Conservation (phyloP, 2,888 invertebrate species). For the Lamellibrachia columna region DNA sequence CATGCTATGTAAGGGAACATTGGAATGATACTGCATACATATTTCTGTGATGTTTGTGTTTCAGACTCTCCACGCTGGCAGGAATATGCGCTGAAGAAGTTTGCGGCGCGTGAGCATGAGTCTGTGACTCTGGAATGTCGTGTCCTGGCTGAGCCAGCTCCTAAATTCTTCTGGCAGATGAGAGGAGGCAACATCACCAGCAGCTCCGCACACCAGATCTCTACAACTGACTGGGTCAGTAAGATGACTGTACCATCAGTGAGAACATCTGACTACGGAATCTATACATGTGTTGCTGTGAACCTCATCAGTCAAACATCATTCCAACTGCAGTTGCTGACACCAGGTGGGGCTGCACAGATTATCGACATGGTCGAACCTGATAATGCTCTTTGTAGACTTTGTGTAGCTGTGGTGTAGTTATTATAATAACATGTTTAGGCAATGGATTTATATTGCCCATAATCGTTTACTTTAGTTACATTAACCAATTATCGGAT, state of each 20-base stretch:
- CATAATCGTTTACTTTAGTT: too few relatives aligned
- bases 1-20: not conserved
- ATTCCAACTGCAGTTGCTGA: constrained; percentile 29
- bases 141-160: constrained; percentile 30
- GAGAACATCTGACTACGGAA: constrained; percentile 27
- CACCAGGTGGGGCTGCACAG: constrained; percentile 33
- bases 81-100: constrained; percentile 26
- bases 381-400: too few relatives aligned
- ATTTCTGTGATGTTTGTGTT: not conserved
- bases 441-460: too few relatives aligned
- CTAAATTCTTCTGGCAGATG: constrained; percentile 32
- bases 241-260: constrained; percentile 23
- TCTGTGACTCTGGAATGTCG: constrained; percentile 28
- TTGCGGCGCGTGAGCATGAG: constrained; percentile 28
- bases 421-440: too few relatives aligned
- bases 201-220: not conserved
- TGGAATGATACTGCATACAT: not conserved
- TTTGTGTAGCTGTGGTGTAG: too few relatives aligned
- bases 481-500: too few relatives aligned
- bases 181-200: not conserved
- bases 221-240: constrained; percentile 24
- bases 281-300: constrained; percentile 34
- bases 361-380: too few relatives aligned
- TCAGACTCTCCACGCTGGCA: constrained; percentile 33
- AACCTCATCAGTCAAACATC: constrained; percentile 27